These are phyloP conservation scores for Microctenopoma lineatum DNA, from an alignment of 2,797 vertebrate species.

Conservation along the genomic window DNA sequence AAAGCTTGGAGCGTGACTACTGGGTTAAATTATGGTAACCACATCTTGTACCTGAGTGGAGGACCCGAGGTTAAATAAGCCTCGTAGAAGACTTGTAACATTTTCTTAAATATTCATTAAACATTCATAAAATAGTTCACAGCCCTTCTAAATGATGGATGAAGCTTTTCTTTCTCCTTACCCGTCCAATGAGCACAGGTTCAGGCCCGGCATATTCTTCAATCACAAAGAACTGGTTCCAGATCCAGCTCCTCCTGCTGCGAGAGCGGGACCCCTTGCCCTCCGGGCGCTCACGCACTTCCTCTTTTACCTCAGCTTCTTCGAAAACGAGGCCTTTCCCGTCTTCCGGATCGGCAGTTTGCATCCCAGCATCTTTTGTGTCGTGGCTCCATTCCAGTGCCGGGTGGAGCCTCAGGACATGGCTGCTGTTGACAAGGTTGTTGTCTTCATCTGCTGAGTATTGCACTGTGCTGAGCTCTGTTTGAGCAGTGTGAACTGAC, in stretches of 20 bases:
- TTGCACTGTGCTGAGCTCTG: slow-evolving; percentile 68
- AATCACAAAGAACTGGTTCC: slow-evolving; percentile 97
- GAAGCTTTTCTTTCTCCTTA: slow-evolving; percentile 74
- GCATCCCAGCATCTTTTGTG: slow-evolving; percentile 62
- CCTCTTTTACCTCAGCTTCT: slow-evolving; percentile 68
- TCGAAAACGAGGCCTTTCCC: slow-evolving; percentile 82
- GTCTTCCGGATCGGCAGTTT: slow-evolving; percentile 55
- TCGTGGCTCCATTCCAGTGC: slow-evolving; percentile 71
- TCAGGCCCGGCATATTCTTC: slow-evolving; percentile 94
- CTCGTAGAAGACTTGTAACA: slow-evolving; percentile 45
- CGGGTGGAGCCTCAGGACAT: slow-evolving; percentile 83
- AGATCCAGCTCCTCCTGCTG: slow-evolving; percentile 93
- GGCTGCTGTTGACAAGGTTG: slow-evolving; percentile 76
- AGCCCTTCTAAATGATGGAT: slow-evolving; percentile 53
- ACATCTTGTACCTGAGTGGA: slow-evolving; percentile 23
- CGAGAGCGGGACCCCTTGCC: slow-evolving; percentile 80
- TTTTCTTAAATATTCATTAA: slow-evolving; percentile 57
- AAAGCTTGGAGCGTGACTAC: slow-evolving; percentile 31
- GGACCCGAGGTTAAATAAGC: slow-evolving; percentile 51
- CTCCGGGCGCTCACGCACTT: slow-evolving; percentile 35
- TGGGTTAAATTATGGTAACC: slow-evolving; percentile 50
- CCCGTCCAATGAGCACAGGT: slow-evolving; percentile 93
- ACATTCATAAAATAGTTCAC: slow-evolving; percentile 54
- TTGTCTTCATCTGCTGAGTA: slow-evolving; percentile 73
- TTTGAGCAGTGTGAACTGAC: slow-evolving; percentile 65